phyloP scores from a whole-genome alignment of 2,113 vertebrate genomes.

The Sylvietta virens region DNA sequence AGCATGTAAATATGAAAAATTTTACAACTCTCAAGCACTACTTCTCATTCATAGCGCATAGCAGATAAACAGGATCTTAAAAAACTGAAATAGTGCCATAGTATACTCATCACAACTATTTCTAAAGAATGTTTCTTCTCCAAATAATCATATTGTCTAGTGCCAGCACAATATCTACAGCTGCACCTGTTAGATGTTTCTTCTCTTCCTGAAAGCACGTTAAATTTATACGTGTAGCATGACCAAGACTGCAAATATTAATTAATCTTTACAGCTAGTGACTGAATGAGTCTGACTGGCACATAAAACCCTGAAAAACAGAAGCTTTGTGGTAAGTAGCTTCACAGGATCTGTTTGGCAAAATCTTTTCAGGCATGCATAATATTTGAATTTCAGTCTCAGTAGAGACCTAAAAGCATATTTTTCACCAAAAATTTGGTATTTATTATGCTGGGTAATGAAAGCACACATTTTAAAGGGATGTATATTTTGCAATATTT shows the following conservation, averaged over 20 bases:
- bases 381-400: neutral
- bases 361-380: neutral
- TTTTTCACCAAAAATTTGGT: neutral
- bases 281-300: neutral
- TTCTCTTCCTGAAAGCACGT: neutral
- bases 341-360: neutral
- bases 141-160: neutral
- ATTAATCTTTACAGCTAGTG: neutral
- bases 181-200: neutral
- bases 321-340: neutral
- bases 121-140: neutral
- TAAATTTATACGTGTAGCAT: neutral
- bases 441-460: neutral
- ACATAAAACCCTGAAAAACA: neutral
- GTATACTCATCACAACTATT: neutral
- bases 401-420: neutral
- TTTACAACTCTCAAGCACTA: neutral
- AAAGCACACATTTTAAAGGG: neutral
- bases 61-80: neutral
- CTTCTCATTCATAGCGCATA: neutral
- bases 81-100: neutral
- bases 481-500: neutral
- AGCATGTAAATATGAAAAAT: neutral
- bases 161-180: neutral
- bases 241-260: conserved; percentile 14